These are phyloP conservation scores for Drymonia ruficornis DNA, from an alignment of 2,888 invertebrate species.

Conservation along the genomic window DNA sequence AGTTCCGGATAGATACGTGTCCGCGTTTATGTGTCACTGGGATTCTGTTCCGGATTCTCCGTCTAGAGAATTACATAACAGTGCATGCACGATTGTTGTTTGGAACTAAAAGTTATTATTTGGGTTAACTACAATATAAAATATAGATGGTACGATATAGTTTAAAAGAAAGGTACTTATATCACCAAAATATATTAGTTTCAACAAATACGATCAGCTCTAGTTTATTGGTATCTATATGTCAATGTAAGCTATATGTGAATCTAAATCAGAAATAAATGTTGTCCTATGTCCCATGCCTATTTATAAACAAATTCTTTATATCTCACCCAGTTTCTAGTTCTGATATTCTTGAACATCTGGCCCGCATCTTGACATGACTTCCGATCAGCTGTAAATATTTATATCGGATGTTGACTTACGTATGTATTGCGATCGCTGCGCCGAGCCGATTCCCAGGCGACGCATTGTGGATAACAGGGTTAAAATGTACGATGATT, in stretches of 20 bases:
- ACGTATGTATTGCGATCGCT: conserved; percentile 28
- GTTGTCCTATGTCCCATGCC: not conserved
- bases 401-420: conserved; percentile 32
- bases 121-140: too few species aligned
- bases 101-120: too few species aligned
- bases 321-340: conserved; percentile 38
- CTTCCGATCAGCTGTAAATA: conserved; percentile 42
- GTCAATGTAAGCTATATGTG: too few species aligned
- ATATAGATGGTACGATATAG: too few species aligned
- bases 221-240: too few species aligned
- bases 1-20: not conserved
- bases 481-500: conserved; percentile 5
- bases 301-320: conserved; percentile 47
- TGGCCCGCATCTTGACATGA: conserved; percentile 44
- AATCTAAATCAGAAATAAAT: too few species aligned
- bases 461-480: conserved; percentile 21
- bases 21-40: not conserved
- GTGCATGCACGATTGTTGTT: too few species aligned
- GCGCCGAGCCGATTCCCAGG: conserved; percentile 27
- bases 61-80: too few species aligned
- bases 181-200: too few species aligned
- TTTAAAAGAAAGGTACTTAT: too few species aligned
- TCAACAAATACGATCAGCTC: too few species aligned
- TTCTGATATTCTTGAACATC: conserved; percentile 56
- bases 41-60: too few species aligned